Conservation (phyloP, 2,113 vertebrate species). For the Sinosuthora webbiana region DNA sequence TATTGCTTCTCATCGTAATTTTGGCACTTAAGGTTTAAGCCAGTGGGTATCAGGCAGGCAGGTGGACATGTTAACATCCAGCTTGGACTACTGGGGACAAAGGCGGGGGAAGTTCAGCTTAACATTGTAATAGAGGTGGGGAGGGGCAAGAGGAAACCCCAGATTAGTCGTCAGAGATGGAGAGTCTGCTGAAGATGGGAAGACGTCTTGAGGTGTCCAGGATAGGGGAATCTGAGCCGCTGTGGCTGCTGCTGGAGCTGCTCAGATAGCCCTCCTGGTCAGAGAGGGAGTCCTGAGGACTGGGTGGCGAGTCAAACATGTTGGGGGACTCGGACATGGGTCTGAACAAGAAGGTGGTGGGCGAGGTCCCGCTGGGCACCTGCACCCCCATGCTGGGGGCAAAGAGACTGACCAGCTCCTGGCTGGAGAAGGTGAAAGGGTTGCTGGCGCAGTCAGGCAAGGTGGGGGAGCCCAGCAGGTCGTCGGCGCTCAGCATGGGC, state of each 20-base stretch:
- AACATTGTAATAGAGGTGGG: conserved; percentile 57
- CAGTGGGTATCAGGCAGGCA: conserved; percentile 65
- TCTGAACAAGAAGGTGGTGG: conserved; percentile 89
- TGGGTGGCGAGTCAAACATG: conserved; percentile 90
- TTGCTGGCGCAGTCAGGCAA: conserved; percentile 90
- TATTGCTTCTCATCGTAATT: conserved; percentile 81
- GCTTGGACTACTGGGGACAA: not conserved
- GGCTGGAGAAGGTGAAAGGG: conserved; percentile 98
- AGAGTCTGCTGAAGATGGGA: conserved; percentile 99
- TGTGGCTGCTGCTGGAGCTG: conserved; percentile 95
- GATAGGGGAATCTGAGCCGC: conserved; percentile 92
- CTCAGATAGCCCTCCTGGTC: conserved; percentile 98
- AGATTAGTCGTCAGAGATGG: conserved; percentile 94
- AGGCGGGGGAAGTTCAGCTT: conserved; percentile 65
- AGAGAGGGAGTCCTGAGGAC: conserved; percentile 95
- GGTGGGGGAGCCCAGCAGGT: conserved; percentile 82
- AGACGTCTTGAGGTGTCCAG: conserved; percentile 95
- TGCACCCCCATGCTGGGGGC: conserved; percentile 86
- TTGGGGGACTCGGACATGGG: conserved; percentile 92
- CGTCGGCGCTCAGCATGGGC: conserved; percentile 89
- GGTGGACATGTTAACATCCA: conserved; percentile 65
- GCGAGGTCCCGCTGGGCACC: conserved; percentile 79
- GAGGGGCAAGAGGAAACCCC: conserved; percentile 44
- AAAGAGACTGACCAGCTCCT: conserved; percentile 96
- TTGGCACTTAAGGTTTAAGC: conserved; percentile 82